Percentiles rank a stretch among this genome's conserved stretches.
Evolutionary conservation across 2,113 vertebrate genomes (phyloP).

Genomic region (Oenanthe oenanthe): DNA sequence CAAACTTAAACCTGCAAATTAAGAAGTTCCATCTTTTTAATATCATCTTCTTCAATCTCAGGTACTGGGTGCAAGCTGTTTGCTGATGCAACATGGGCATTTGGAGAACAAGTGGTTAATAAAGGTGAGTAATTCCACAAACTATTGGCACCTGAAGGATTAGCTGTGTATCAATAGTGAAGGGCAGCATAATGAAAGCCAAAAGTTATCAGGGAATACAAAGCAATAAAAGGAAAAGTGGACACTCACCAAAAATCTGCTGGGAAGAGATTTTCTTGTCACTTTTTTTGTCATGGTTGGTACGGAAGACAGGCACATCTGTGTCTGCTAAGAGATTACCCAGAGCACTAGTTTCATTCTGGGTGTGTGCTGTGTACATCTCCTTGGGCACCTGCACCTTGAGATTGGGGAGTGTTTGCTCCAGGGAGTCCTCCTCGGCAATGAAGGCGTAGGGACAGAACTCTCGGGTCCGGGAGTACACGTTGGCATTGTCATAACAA

Average conservation of each 20-base stretch:
- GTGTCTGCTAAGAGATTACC: slow-evolving; percentile 77
- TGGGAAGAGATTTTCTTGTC: slow-evolving; percentile 71
- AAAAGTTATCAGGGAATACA: not conserved
- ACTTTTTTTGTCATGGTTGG: slow-evolving; percentile 75
- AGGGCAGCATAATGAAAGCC: not conserved
- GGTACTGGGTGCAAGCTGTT: not conserved
- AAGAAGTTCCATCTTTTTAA: not conserved
- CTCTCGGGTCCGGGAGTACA: slow-evolving; percentile 90
- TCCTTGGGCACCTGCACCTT: slow-evolving; percentile 78
- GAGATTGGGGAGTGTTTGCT: slow-evolving; percentile 78
- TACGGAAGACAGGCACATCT: slow-evolving; percentile 77
- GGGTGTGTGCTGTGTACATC: slow-evolving; percentile 40
- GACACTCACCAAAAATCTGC: slow-evolving; percentile 77
- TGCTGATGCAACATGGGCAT: not conserved
- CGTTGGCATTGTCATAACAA: slow-evolving; percentile 95
- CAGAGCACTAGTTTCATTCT: slow-evolving; percentile 68
- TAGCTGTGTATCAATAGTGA: not conserved
- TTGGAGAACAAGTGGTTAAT: not conserved
- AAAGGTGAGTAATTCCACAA: not conserved
- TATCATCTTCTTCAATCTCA: not conserved
- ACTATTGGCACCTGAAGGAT: not conserved
- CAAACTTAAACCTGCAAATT: not conserved
- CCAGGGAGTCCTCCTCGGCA: slow-evolving; percentile 85
- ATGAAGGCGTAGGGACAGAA: slow-evolving; percentile 92
- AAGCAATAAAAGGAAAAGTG: not conserved